These are phyloP conservation scores for Linyphia triangularis DNA, from an alignment of 2,888 invertebrate genomes.

Conservation along the genomic window DNA sequence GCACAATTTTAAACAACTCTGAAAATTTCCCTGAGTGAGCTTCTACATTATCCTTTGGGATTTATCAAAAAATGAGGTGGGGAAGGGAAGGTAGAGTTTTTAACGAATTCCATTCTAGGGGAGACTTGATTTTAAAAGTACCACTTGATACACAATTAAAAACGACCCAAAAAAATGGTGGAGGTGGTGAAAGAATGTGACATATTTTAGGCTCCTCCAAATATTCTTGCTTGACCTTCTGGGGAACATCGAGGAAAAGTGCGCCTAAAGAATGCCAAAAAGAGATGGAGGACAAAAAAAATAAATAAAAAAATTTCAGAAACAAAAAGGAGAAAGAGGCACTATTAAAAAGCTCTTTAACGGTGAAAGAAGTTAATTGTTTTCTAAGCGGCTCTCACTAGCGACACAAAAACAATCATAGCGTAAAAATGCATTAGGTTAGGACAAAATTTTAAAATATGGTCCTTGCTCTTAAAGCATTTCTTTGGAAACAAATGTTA, in stretches of 20 bases:
- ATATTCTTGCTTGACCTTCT: constrained; percentile 54
- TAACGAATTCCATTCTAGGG: constrained; percentile 41
- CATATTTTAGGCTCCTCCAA: constrained; percentile 50
- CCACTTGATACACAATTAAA: constrained; percentile 48
- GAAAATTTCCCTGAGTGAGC: too few species aligned
- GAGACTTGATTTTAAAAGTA: constrained; percentile 53
- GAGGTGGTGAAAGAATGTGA: constrained; percentile 44
- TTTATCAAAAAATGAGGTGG: background rate
- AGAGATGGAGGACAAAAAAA: constrained; percentile 11
- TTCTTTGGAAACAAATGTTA: constrained; percentile 46
- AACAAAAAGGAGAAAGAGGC: constrained; percentile 22
- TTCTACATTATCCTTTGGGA: background rate
- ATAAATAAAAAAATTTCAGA: background rate
- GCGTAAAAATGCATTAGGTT: constrained; percentile 66
- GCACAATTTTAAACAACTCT: background rate
- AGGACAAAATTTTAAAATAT: constrained; percentile 74
- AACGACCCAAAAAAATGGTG: background rate
- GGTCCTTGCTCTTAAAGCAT: constrained; percentile 57
- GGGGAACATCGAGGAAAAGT: background rate
- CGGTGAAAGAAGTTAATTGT: constrained; percentile 70
- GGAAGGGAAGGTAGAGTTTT: background rate
- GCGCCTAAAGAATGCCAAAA: constrained; percentile 41
- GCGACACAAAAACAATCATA: constrained; percentile 62
- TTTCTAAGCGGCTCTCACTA: constrained; percentile 58
- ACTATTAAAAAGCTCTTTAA: constrained; percentile 73